These are phyloP conservation scores for Leptinotarsa defecta DNA, from an alignment of 1,140 invertebrate species.

Conservation along the genomic window DNA sequence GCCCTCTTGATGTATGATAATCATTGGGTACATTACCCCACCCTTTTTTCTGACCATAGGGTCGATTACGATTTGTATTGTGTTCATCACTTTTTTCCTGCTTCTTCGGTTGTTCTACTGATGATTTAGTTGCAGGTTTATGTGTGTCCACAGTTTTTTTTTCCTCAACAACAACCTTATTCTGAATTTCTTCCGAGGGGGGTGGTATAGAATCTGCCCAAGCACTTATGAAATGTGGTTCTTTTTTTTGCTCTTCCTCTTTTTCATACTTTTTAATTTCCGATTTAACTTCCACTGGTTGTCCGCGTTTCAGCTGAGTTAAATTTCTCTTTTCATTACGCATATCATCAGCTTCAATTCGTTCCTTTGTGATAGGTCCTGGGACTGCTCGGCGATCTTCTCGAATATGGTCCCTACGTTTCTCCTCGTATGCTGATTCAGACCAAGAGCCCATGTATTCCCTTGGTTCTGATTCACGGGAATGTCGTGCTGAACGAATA, in stretches of 20 bases:
- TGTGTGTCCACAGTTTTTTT: slow-evolving; percentile 29
- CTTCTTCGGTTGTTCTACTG: slow-evolving; percentile 38
- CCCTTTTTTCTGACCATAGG: slow-evolving; percentile 42
- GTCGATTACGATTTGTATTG: slow-evolving; percentile 56
- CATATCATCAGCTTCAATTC: slow-evolving; percentile 65
- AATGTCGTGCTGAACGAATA: slow-evolving; percentile 63
- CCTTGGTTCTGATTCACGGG: slow-evolving; percentile 50
- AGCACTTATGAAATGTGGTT: slow-evolving; percentile 45
- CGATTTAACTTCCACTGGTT: slow-evolving; percentile 39
- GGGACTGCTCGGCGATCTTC: slow-evolving; percentile 59
- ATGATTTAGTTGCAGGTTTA: slow-evolving; percentile 19
- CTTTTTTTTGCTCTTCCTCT: slow-evolving; percentile 42
- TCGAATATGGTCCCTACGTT: slow-evolving; percentile 49
- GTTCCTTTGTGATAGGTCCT: slow-evolving; percentile 67
- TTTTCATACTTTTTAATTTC: slow-evolving; percentile 49
- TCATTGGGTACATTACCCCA: slow-evolving; percentile 45
- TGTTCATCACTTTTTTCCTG: slow-evolving; percentile 48
- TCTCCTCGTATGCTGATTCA: slow-evolving; percentile 58
- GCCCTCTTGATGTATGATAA: slow-evolving; percentile 31
- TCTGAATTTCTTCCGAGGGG: slow-evolving; percentile 41
- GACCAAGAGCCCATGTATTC: slow-evolving; percentile 58
- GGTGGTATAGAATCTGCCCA: slow-evolving; percentile 61
- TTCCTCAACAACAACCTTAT: slow-evolving; percentile 30
- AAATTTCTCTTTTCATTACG: slow-evolving; percentile 62
- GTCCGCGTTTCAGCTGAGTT: slow-evolving; percentile 60